These are phyloP conservation scores for Allobates femoralis DNA, from an alignment of 2,797 vertebrate genomes.

Conservation along the genomic window DNA sequence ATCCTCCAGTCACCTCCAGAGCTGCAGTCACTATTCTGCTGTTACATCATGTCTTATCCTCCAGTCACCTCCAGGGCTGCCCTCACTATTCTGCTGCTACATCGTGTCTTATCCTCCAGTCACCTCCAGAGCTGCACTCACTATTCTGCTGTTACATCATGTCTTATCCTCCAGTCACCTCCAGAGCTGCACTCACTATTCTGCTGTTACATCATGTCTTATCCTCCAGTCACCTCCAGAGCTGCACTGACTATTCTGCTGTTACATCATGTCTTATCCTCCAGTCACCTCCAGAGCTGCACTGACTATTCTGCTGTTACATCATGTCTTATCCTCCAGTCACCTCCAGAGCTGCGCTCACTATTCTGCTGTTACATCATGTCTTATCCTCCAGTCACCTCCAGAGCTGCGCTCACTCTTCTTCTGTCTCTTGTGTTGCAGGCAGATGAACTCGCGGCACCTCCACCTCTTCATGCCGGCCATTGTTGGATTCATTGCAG, in stretches of 20 bases:
- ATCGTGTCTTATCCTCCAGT: too few species aligned
- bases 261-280: too few species aligned
- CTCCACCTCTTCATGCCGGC: conserved; percentile 96
- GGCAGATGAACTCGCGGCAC: conserved; percentile 81
- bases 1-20: background rate
- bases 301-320: too few species aligned
- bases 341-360: background rate
- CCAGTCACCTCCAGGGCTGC: background rate
- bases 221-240: background rate
- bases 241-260: too few species aligned
- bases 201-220: too few species aligned
- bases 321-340: too few species aligned
- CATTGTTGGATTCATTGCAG: conserved; percentile 94
- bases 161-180: background rate
- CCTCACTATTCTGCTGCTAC: too few species aligned
- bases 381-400: background rate
- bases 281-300: background rate
- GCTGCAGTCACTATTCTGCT: too few species aligned
- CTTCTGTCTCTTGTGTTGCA: conserved; percentile 64
- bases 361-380: too few species aligned
- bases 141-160: too few species aligned
- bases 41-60: too few species aligned
- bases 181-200: background rate
- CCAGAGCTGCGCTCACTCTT: background rate
- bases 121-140: background rate